Conservation (phyloP, 1,140 invertebrate species). For the Drosophila nannoptera region DNA sequence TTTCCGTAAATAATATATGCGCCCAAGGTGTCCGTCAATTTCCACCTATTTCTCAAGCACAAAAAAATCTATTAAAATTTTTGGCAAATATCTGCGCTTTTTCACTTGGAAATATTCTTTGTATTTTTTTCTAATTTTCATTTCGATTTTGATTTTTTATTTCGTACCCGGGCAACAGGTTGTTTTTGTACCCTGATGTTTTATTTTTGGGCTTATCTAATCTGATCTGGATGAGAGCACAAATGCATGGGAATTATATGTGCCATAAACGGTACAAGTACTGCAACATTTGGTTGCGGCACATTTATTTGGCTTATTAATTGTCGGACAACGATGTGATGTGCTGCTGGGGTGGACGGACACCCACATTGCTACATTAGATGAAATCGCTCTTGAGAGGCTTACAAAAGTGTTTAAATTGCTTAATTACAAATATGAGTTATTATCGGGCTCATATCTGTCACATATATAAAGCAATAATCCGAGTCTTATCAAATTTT, state of each 20-base stretch:
- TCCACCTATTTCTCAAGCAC: conserved; percentile 34
- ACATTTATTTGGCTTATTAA: conserved; percentile 23
- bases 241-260: conserved; percentile 11
- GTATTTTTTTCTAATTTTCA: conserved; percentile 18
- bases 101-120: conserved; percentile 14
- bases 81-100: not conserved
- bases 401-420: conserved; percentile 6
- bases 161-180: conserved; percentile 54
- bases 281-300: conserved; percentile 19
- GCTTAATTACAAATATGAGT: not conserved
- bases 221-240: conserved; percentile 35
- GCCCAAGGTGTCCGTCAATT: conserved; percentile 35
- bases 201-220: conserved; percentile 57
- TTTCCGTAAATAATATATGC: conserved; percentile 50
- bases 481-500: not conserved
- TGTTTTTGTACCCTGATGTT: conserved; percentile 53
- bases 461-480: not conserved
- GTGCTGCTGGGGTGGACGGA: not conserved
- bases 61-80: not conserved
- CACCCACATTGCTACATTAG: not conserved
- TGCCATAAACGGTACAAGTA: conserved; percentile 9
- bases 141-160: conserved; percentile 16
- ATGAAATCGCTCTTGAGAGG: not conserved
- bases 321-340: not conserved
- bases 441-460: not conserved